A percentile compares a stretch with the other conserved stretches of the same genome.
These are phyloP conservation scores for Quadroppia sp. DNA, from an alignment of 2,888 invertebrate genomes.

Conservation along the genomic window DNA sequence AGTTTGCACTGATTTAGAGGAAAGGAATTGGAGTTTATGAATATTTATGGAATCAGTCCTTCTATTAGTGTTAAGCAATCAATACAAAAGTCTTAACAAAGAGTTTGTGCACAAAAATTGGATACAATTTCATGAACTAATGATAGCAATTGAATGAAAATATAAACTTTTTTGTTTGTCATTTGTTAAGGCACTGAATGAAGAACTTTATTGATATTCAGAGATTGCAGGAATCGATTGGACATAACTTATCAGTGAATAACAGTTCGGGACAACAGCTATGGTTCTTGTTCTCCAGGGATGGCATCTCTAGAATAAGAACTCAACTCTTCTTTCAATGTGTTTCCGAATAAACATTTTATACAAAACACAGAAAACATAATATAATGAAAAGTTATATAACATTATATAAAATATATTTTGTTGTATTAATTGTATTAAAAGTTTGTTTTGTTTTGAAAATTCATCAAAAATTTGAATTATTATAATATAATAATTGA, in stretches of 20 bases:
- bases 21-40: neutral
- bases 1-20: neutral
- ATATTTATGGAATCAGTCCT: neutral
- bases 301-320: neutral
- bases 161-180: slow-evolving; percentile 3
- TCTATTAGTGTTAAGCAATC: neutral
- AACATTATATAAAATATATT: too few species aligned
- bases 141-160: slow-evolving; percentile 20
- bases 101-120: neutral
- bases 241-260: slow-evolving; percentile 30
- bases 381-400: too few species aligned
- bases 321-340: neutral
- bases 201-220: neutral
- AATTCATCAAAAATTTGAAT: too few species aligned
- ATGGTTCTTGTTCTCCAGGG: neutral
- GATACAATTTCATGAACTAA: slow-evolving; percentile 4
- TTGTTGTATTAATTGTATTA: too few species aligned
- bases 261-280: slow-evolving; percentile 17
- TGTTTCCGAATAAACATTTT: neutral
- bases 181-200: neutral
- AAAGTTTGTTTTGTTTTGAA: too few species aligned
- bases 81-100: neutral
- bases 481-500: too few species aligned
- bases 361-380: too few species aligned
- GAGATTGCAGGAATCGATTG: slow-evolving; percentile 7